phyloP scores from a whole-genome alignment of 2,113 vertebrate genomes.

The Callaeas wilsoni region DNA sequence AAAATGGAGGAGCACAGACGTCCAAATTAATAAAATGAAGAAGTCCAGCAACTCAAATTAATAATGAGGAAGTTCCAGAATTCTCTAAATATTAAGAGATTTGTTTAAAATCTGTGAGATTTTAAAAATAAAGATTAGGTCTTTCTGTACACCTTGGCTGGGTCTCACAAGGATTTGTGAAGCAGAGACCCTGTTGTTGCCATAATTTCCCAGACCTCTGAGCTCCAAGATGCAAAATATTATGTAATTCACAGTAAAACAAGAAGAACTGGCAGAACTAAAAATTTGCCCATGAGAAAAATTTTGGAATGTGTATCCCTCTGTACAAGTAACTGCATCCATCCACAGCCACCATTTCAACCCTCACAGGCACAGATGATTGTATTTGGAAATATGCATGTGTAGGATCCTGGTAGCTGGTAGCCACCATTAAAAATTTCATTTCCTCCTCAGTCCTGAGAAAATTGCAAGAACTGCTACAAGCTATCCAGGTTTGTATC shows the following conservation, averaged over 20 bases:
- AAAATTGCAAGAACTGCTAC: not conserved
- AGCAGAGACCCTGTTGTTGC: not conserved
- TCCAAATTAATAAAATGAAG: not conserved
- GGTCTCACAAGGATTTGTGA: not conserved
- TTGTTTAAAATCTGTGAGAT: not conserved
- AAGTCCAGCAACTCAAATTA: not conserved
- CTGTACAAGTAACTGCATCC: accelerated
- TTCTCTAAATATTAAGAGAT: not conserved
- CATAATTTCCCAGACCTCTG: not conserved
- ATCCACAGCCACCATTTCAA: not conserved
- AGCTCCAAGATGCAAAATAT: not conserved
- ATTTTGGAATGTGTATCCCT: not conserved
- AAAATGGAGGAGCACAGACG: not conserved
- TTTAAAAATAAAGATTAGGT: not conserved
- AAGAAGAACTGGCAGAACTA: not conserved
- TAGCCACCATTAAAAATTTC: not conserved
- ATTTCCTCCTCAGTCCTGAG: not conserved
- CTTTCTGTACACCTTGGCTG: not conserved
- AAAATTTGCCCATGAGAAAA: not conserved
- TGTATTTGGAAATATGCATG: not conserved
- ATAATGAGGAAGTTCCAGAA: not conserved
- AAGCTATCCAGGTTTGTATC: not conserved
- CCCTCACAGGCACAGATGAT: not conserved
- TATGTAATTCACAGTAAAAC: not conserved
- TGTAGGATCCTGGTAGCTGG: not conserved